These are phyloP conservation scores for Apodemus sylvaticus DNA, from an alignment of 2,113 vertebrate species.

Conservation along the genomic window DNA sequence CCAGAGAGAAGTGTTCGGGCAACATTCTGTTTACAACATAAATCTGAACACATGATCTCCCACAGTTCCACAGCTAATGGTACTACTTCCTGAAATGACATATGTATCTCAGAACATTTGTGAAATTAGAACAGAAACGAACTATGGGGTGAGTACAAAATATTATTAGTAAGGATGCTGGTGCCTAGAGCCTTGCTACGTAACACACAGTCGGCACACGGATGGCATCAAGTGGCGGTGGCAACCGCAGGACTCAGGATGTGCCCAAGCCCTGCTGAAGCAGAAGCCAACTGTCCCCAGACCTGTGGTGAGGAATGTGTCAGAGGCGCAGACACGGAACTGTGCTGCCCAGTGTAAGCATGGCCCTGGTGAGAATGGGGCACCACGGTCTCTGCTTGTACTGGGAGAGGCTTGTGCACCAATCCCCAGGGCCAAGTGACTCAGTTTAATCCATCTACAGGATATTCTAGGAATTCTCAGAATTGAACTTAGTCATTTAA, in stretches of 20 bases:
- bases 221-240: not conserved
- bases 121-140: not conserved
- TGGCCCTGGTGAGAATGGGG: not conserved
- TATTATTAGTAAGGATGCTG: not conserved
- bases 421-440: not conserved
- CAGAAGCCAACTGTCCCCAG: not conserved
- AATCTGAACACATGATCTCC: not conserved
- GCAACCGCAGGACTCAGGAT: not conserved
- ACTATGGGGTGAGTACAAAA: not conserved
- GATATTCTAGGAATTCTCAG: not conserved
- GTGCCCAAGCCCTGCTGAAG: accelerated
- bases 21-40: not conserved
- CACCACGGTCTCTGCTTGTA: accelerated
- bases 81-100: not conserved
- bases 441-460: not conserved
- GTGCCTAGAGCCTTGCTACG: not conserved
- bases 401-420: not conserved
- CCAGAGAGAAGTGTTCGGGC: not conserved
- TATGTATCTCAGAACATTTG: not conserved
- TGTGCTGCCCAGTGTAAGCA: accelerated
- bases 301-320: accelerated
- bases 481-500: not conserved
- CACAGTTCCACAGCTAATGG: not conserved
- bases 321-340: accelerated
- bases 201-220: not conserved